Percentiles rank a stretch among this genome's conserved stretches.
Conservation (phyloP, 1,140 invertebrate species). For the Eurosta solidaginis region DNA sequence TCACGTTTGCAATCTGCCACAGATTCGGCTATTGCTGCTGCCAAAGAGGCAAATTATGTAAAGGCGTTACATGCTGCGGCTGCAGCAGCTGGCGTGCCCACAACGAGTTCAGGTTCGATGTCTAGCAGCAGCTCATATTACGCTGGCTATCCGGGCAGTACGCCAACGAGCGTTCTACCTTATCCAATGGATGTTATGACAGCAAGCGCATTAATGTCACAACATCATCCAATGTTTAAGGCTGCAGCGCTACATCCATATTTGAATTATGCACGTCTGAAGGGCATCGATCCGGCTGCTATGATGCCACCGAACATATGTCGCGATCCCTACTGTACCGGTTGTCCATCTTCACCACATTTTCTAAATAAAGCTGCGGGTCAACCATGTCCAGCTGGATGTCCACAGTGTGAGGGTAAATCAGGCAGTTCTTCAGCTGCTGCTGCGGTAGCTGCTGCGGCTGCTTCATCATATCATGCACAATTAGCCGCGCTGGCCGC, state of each 20-base stretch:
- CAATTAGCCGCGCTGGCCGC: conserved; percentile 75
- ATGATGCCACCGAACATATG: conserved; percentile 73
- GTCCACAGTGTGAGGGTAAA: conserved; percentile 77
- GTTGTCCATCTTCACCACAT: conserved; percentile 85
- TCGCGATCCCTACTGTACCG: conserved; percentile 89
- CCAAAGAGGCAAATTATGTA: conserved; percentile 55
- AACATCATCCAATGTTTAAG: conserved; percentile 73
- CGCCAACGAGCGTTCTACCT: conserved; percentile 64
- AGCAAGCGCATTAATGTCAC: conserved; percentile 71
- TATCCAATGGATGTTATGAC: conserved; percentile 73
- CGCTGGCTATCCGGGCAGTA: conserved; percentile 61
- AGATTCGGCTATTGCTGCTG: conserved; percentile 41
- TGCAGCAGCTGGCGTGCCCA: conserved; percentile 59
- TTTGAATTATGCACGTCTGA: conserved; percentile 73
- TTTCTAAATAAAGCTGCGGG: conserved; percentile 66
- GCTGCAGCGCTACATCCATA: conserved; percentile 71
- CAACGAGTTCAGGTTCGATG: conserved; percentile 65
- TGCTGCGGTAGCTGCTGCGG: conserved; percentile 52
- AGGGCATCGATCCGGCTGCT: conserved; percentile 61
- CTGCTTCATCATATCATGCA: conserved; percentile 74
- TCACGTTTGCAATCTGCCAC: conserved; percentile 52
- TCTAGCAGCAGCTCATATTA: conserved; percentile 59
- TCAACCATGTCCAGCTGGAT: conserved; percentile 81
- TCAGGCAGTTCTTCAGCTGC: conserved; percentile 36
- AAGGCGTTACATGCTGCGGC: conserved; percentile 63